Percentiles rank a stretch among this genome's conserved stretches.
Conservation (phyloP, 2,113 vertebrate genomes). For the Amblyopsis rosae region DNA sequence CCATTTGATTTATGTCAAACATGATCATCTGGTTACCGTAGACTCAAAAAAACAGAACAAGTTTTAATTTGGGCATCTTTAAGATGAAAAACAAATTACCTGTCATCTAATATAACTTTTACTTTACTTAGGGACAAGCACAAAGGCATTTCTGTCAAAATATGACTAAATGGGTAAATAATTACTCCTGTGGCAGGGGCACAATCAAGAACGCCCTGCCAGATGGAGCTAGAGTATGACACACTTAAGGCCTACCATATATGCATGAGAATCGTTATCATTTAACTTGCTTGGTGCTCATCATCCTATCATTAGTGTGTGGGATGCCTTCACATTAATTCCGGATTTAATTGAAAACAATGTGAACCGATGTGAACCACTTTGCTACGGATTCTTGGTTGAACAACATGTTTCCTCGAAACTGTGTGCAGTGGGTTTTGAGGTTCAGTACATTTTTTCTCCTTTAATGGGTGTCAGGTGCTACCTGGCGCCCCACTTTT, state of each 20-base stretch:
- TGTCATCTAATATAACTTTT: slow-evolving; percentile 8
- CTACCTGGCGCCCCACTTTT: too few relatives aligned
- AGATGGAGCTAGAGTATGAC: slow-evolving; percentile 10
- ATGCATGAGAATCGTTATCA: slow-evolving; percentile 15
- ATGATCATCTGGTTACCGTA: slow-evolving; percentile 1
- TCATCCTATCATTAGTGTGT: slow-evolving; percentile 18
- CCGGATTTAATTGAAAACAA: too few relatives aligned
- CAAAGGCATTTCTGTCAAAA: slow-evolving; percentile 12
- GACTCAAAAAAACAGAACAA: slow-evolving; percentile 2
- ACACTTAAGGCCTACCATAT: slow-evolving; percentile 8
- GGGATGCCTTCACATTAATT: not conserved
- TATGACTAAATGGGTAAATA: slow-evolving; percentile 24
- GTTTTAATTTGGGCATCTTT: not conserved
- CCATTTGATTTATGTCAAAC: not conserved
- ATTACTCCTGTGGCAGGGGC: slow-evolving; percentile 14
- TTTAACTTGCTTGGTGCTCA: slow-evolving; percentile 16
- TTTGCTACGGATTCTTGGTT: too few relatives aligned
- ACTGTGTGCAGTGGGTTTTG: too few relatives aligned
- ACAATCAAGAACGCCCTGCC: not conserved
- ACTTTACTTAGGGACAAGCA: slow-evolving; percentile 1
- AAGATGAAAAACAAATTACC: slow-evolving; percentile 2
- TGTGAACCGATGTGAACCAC: too few relatives aligned
- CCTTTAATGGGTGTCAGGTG: too few relatives aligned
- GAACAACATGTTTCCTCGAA: too few relatives aligned
- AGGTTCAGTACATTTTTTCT: too few relatives aligned